These are phyloP conservation scores for Erebia epiphron DNA, from an alignment of 2,888 invertebrate genomes.

Conservation along the genomic window DNA sequence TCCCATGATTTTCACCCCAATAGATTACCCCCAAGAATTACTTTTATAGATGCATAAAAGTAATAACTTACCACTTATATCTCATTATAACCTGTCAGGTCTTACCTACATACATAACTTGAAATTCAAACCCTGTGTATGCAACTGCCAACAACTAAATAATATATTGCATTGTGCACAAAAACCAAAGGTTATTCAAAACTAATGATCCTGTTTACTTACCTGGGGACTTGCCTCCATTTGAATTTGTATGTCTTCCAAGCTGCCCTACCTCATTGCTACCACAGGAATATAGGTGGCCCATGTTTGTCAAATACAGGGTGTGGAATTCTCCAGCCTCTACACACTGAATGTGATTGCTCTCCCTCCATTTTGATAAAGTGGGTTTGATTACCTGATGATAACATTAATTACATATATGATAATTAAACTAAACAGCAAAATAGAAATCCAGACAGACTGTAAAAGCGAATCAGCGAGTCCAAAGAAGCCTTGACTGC, in stretches of 20 bases:
- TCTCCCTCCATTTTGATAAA: conserved; percentile 84
- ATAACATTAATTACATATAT: not conserved
- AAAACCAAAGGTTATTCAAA: no score
- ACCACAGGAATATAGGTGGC: conserved; percentile 95
- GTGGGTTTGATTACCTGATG: conserved; percentile 76
- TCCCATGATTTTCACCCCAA: no score
- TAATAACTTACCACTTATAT: no score
- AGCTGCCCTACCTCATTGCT: conserved; percentile 96
- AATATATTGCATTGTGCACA: no score
- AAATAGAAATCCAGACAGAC: not conserved
- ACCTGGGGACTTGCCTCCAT: conserved; percentile 67
- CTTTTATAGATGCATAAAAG: no score
- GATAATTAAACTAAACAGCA: not conserved
- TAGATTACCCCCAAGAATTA: no score
- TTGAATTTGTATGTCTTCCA: conserved; percentile 82
- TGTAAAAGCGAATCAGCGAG: not conserved
- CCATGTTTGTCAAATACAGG: conserved; percentile 88
- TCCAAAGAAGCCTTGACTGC: no score
- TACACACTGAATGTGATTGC: conserved; percentile 77
- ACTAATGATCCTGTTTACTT: not conserved
- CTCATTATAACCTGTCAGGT: no score
- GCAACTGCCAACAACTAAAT: no score
- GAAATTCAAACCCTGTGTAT: no score
- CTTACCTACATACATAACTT: no score
- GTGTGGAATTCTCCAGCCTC: conserved; percentile 94